phyloP scores from a whole-genome alignment of 2,797 vertebrate species.

The Paramormyrops hopkinsi region DNA sequence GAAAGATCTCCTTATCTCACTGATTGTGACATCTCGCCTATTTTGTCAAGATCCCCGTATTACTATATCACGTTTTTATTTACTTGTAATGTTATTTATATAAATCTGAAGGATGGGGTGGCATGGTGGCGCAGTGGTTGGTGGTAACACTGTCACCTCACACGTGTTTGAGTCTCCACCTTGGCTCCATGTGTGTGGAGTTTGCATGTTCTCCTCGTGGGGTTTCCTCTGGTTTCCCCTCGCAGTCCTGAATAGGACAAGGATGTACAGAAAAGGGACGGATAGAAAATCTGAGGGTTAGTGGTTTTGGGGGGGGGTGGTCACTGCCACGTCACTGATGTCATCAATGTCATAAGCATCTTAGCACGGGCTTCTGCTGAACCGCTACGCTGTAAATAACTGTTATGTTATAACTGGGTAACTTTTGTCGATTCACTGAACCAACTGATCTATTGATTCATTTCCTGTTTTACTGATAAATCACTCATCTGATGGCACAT shows the following conservation, averaged over 20 bases:
- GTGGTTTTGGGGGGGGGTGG: background rate
- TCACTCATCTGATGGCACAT: too few species aligned
- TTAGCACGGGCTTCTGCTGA: too few species aligned
- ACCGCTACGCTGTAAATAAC: too few species aligned
- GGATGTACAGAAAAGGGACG: background rate
- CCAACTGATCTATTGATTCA: too few species aligned
- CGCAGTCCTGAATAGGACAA: background rate
- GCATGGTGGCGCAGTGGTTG: background rate
- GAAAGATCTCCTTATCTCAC: background rate
- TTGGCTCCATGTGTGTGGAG: background rate
- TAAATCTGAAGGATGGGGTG: background rate
- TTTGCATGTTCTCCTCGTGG: background rate
- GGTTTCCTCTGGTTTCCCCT: background rate
- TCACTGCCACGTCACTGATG: too few species aligned
- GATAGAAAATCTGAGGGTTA: background rate
- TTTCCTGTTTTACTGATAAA: too few species aligned
- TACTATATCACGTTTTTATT: background rate
- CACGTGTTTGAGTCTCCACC: background rate
- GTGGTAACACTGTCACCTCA: background rate
- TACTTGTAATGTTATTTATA: background rate
- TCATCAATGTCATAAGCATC: too few species aligned
- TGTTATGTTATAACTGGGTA: too few species aligned
- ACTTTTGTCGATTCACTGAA: too few species aligned
- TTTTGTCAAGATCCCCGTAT: background rate
- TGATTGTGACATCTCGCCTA: background rate